phyloP scores from a whole-genome alignment of 2,797 vertebrate genomes.

The Chelon auratus region DNA sequence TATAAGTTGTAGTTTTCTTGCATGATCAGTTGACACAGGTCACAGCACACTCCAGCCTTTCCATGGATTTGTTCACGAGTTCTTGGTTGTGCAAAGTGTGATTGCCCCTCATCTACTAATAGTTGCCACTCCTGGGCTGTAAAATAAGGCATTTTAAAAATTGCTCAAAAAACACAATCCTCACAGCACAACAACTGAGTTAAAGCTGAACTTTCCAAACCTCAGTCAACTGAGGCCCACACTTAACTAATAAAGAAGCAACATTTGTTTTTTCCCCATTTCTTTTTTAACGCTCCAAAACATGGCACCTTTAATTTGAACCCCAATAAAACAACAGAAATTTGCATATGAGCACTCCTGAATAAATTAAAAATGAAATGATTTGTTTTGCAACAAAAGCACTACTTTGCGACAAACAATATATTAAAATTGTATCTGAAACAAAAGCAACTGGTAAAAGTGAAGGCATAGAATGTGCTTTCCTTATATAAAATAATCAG shows the following conservation, averaged over 20 bases:
- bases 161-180: slow-evolving; percentile 40
- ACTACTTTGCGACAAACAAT: slow-evolving; percentile 27
- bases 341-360: slow-evolving; percentile 35
- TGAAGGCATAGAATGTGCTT: slow-evolving; percentile 33
- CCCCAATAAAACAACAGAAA: slow-evolving; percentile 25
- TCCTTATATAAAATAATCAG: slow-evolving; percentile 28
- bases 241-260: neutral
- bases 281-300: neutral
- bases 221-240: slow-evolving; percentile 18
- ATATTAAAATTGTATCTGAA: slow-evolving; percentile 55
- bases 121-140: slow-evolving; percentile 36
- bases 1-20: slow-evolving; percentile 3
- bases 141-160: slow-evolving; percentile 67
- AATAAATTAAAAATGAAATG: slow-evolving; percentile 52
- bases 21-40: neutral
- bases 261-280: slow-evolving; percentile 8
- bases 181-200: slow-evolving; percentile 68
- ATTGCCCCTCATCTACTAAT: neutral
- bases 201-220: slow-evolving; percentile 51
- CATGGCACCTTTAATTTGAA: slow-evolving; percentile 61
- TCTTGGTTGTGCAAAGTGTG: slow-evolving; percentile 29
- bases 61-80: neutral
- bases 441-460: slow-evolving; percentile 32
- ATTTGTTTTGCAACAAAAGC: slow-evolving; percentile 34
- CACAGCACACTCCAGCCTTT: slow-evolving; percentile 1